Conservation (phyloP, 2,113 vertebrate species). For the Arizona elegans region DNA sequence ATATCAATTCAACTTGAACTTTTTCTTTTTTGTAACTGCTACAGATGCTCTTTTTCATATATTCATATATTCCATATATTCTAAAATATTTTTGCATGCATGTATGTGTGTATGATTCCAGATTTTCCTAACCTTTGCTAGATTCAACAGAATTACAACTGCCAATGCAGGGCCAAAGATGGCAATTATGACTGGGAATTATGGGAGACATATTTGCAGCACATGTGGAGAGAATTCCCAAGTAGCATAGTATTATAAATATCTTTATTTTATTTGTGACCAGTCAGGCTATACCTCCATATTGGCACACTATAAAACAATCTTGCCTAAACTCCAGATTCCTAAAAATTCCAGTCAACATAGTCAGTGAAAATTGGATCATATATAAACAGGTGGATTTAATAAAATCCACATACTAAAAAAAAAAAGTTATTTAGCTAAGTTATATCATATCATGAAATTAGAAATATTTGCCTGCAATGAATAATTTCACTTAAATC, state of each 20-base stretch:
- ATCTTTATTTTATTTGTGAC: neutral
- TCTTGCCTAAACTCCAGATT: neutral
- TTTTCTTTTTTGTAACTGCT: neutral
- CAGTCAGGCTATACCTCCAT: neutral
- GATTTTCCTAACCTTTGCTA: neutral
- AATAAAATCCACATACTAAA: neutral
- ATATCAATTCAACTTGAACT: neutral
- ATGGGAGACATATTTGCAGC: neutral
- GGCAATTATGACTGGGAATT: neutral
- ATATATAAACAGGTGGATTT: neutral
- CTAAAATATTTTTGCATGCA: neutral
- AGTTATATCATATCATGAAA: neutral
- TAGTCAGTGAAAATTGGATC: neutral
- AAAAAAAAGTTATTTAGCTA: neutral
- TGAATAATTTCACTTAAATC: neutral
- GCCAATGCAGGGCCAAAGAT: neutral
- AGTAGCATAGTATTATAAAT: neutral
- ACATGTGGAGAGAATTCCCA: neutral
- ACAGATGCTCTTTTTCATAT: neutral
- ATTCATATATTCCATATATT: neutral
- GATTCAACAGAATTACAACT: neutral
- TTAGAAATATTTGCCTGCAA: neutral
- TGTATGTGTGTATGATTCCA: neutral
- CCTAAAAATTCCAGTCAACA: neutral
- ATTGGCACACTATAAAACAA: neutral